phyloP scores from a whole-genome alignment of 2,113 vertebrate genomes.

The Morone saxatilis region DNA sequence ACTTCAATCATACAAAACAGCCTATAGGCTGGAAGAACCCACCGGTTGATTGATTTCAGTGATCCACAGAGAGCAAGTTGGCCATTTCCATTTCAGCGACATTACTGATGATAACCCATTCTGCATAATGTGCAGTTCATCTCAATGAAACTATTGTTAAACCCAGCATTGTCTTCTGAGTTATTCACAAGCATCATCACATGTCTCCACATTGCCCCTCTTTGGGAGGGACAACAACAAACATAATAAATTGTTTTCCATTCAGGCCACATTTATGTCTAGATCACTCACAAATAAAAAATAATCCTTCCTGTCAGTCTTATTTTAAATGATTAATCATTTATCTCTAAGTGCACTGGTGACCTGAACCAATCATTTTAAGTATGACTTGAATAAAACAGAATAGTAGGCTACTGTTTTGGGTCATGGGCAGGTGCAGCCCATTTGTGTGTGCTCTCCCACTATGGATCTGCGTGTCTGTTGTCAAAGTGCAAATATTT shows the following conservation, averaged over 20 bases:
- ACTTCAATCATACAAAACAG: slow-evolving; percentile 23
- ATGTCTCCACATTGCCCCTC: background rate
- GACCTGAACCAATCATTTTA: background rate
- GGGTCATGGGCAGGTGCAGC: slow-evolving; percentile 56
- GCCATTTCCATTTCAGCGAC: slow-evolving; percentile 26
- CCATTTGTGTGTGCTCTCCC: slow-evolving; percentile 44
- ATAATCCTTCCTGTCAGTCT: background rate
- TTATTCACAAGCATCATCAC: slow-evolving; percentile 3
- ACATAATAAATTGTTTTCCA: background rate
- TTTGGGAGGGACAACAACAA: slow-evolving; percentile 7
- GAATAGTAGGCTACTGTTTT: slow-evolving; percentile 24
- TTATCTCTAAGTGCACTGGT: background rate
- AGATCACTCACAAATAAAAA: background rate
- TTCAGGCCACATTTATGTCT: background rate
- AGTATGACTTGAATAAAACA: slow-evolving; percentile 20
- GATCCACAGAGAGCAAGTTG: slow-evolving; percentile 7
- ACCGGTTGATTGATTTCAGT: background rate
- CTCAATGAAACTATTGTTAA: background rate
- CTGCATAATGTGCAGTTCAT: slow-evolving; percentile 25
- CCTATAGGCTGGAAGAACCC: background rate
- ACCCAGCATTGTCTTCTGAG: background rate
- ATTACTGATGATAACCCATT: slow-evolving; percentile 31
- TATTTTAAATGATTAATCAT: background rate
- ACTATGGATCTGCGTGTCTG: slow-evolving; percentile 60
- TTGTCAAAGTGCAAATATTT: slow-evolving; percentile 73